phyloP scores from a whole-genome alignment of 2,113 vertebrate species.

The Microcebus lehilahytsara region DNA sequence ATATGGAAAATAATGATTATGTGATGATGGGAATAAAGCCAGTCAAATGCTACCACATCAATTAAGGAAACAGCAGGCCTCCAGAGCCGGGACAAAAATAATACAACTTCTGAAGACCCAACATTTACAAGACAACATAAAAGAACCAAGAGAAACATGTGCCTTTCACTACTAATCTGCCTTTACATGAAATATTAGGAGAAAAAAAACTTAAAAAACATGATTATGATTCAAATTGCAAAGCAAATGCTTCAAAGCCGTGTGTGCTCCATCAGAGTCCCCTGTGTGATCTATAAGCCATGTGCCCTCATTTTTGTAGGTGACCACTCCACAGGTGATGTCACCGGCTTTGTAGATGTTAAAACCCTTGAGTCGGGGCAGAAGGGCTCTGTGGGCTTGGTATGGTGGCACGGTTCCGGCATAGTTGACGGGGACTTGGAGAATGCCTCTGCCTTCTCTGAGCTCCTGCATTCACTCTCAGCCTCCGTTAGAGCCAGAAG shows the following conservation, averaged over 20 bases:
- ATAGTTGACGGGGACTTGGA: background rate
- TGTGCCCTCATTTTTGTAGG: background rate
- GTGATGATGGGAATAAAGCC: conserved; percentile 69
- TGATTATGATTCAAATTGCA: conserved; percentile 44
- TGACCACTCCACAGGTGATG: background rate
- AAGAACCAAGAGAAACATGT: conserved; percentile 60
- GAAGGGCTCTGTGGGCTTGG: background rate
- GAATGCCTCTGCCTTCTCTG: background rate
- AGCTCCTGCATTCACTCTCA: background rate
- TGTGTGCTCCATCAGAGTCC: background rate
- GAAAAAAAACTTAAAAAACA: conserved; percentile 13
- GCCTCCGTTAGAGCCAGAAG: background rate
- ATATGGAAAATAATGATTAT: conserved; percentile 77
- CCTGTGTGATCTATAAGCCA: background rate
- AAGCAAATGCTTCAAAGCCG: conserved; percentile 36
- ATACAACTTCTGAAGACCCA: conserved; percentile 74
- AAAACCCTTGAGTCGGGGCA: background rate
- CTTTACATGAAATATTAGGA: conserved; percentile 45
- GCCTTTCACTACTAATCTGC: conserved; percentile 63
- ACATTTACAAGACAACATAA: conserved; percentile 69
- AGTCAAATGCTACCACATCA: conserved; percentile 76
- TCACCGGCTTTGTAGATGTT: background rate
- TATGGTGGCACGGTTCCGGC: too few relatives aligned
- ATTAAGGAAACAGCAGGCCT: conserved; percentile 77
- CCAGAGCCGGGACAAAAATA: conserved; percentile 72